phyloP scores from a whole-genome alignment of 2,888 invertebrate species.

The Limnephilus rhombicus region DNA sequence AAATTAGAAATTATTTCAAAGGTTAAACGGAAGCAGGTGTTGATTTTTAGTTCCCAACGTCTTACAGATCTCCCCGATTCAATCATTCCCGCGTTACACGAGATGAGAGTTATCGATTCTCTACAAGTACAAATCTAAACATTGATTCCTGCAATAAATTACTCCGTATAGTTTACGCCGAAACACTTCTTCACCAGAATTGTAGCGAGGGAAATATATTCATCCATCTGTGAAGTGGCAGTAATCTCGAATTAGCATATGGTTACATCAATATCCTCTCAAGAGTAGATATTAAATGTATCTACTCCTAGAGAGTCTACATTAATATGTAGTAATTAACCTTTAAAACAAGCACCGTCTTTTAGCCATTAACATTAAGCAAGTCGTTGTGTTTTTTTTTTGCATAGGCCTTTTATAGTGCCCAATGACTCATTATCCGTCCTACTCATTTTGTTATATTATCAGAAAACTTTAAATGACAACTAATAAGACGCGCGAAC shows the following conservation, averaged over 20 bases:
- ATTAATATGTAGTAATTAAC: background rate
- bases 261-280: conserved; percentile 22
- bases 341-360: background rate
- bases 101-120: background rate
- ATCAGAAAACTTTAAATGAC: background rate
- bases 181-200: background rate
- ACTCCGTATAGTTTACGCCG: conserved; percentile 7
- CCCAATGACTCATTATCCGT: background rate
- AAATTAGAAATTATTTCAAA: background rate
- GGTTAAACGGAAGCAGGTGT: background rate
- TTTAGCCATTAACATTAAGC: background rate
- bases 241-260: background rate
- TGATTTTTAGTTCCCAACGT: background rate
- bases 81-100: background rate
- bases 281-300: background rate
- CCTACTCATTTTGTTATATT: background rate
- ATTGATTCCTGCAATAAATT: background rate
- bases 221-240: conserved; percentile 2
- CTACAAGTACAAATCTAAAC: background rate
- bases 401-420: background rate
- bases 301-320: background rate
- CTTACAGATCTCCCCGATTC: background rate
- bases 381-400: background rate
- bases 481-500: background rate
- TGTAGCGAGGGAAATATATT: conserved; percentile 7